A percentile compares a stretch with the other conserved stretches of the same genome.
Evolutionary conservation across 2,797 vertebrate species (phyloP).

Genomic region (Limnodromus scolopaceus): DNA sequence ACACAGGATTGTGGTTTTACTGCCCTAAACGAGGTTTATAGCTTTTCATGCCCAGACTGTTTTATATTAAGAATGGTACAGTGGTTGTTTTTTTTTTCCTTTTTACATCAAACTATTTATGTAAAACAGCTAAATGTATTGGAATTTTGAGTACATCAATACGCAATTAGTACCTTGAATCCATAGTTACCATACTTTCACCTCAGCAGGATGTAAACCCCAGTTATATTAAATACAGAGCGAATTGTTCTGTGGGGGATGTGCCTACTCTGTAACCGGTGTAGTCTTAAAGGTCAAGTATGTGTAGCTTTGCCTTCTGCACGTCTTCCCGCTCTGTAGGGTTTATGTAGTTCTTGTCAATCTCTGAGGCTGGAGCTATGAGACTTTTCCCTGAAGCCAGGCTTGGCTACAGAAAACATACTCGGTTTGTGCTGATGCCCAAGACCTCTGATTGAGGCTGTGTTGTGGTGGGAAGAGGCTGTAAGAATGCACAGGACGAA

Average conservation of each 20-base stretch:
- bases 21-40: background rate
- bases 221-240: background rate
- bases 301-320: background rate
- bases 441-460: background rate
- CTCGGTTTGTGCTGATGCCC: accelerated
- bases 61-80: background rate
- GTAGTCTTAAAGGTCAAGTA: background rate
- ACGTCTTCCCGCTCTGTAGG: background rate
- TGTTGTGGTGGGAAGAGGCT: background rate
- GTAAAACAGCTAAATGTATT: background rate
- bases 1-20: background rate
- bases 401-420: background rate
- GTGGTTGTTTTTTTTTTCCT: background rate
- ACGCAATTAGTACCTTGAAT: background rate
- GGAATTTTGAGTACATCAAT: background rate
- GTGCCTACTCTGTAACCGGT: background rate
- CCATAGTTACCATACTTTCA: background rate
- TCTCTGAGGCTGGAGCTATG: background rate
- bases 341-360: background rate
- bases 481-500: background rate
- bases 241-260: background rate
- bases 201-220: background rate
- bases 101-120: background rate
- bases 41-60: background rate
- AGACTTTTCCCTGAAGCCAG: background rate